Base-by-base conservation (phyloP, 2,113 vertebrate genomes). In the Camelus dromedarius region DNA sequence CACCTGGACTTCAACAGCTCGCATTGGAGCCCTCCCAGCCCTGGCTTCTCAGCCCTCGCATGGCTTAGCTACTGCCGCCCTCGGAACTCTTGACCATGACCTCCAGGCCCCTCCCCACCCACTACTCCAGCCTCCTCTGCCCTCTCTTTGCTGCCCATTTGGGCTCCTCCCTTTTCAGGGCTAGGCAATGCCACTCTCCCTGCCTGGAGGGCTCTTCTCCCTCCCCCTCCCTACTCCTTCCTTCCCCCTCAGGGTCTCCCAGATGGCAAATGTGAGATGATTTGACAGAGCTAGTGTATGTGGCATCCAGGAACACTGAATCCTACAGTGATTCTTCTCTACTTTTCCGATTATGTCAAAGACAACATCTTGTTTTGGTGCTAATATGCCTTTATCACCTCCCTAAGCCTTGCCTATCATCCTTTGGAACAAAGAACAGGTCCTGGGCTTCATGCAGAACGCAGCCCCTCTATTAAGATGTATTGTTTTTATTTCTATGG, bases 391-490 rank as follows among this genome's bases (percentile, higher is more conserved):
- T 4, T 38, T 0, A 19, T 62, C 32, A 0, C 76, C 48, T 26
- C 6, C 19, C 70, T 3, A 18, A 70, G n/a, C n/a, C 20, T 19
- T 0, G 10, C 56, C 54, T 3, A 24, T 28, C 72, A 32, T 30
- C 54, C 56, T 46, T 8, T 6, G 32, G 54, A 52, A 50, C 46
- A 24, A 13, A 81, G 64, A 16, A 18, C 76, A 77, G 32, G 56
- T 62, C 50, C 46, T 0, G 0, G 60, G 70, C 60, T 32, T 2
- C 0, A 32, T 8, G 15, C 5, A 4, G 67, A 24, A 6, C 0
- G 3, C 50, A 19, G 60, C 24, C 7, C 85, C 77, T 82, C 82
- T 73, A 19, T 52, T 48, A 16, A 35, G 67, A 38, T 3, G 1
- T 6, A 13, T 3, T 70, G 92, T 48, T 69, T 87, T 79, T 16